A percentile compares a stretch with the other conserved stretches of the same genome.
phyloP scores from a whole-genome alignment of 2,888 invertebrate genomes.

The Idaea aversata region DNA sequence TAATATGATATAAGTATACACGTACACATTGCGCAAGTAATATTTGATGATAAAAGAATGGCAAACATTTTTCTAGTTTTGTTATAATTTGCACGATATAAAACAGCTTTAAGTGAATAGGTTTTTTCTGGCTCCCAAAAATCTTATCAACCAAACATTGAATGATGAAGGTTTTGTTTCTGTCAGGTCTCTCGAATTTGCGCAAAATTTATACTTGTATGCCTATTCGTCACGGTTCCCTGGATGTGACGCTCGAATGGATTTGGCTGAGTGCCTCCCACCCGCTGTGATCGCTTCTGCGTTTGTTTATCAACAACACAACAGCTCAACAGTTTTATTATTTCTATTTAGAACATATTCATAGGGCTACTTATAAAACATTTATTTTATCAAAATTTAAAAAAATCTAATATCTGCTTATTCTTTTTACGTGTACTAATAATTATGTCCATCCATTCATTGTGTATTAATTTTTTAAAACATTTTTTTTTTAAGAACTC shows the following conservation, averaged over 20 bases:
- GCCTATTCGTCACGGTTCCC: constrained; percentile 11
- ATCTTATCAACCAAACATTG: background rate
- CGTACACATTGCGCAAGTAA: background rate
- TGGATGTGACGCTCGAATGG: constrained; percentile 9
- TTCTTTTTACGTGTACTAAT: too few relatives aligned
- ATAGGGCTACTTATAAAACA: constrained; percentile 3
- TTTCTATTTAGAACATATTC: background rate
- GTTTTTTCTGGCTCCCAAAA: background rate
- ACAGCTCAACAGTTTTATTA: background rate
- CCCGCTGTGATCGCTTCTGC: constrained; percentile 1
- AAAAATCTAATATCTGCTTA: too few relatives aligned
- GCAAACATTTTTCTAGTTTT: background rate
- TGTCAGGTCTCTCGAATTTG: constrained; percentile 9
- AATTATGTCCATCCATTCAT: too few relatives aligned
- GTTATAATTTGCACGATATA: background rate
- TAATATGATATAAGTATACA: background rate
- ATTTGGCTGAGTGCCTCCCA: constrained; percentile 3
- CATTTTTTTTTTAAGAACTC: too few relatives aligned
- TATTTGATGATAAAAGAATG: too few relatives aligned
- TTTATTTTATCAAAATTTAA: too few relatives aligned
- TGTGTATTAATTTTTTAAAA: too few relatives aligned
- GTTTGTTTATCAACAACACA: constrained; percentile 3
- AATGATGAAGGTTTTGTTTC: constrained; percentile 4
- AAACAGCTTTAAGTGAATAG: background rate
- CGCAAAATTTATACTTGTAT: constrained; percentile 5